Conservation (phyloP, 2,113 vertebrate genomes). For the Origma solitaria region DNA sequence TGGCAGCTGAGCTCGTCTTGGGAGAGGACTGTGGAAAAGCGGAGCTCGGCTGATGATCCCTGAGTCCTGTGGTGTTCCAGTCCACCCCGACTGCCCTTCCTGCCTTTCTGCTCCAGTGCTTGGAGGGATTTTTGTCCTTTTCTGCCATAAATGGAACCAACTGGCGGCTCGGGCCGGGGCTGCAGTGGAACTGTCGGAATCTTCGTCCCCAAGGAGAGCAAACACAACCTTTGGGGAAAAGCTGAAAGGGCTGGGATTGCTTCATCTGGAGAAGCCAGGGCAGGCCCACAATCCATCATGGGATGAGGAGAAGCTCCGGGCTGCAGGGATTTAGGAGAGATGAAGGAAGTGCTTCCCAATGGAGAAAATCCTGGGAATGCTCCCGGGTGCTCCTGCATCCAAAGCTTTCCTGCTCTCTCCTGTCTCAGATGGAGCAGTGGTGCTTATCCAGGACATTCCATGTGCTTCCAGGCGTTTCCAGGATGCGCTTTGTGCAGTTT, state of each 20-base stretch:
- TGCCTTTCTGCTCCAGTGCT: neutral
- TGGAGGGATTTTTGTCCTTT: neutral
- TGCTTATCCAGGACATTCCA: neutral
- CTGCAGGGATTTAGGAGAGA: neutral
- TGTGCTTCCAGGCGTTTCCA: rapidly evolving
- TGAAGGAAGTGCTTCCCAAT: neutral
- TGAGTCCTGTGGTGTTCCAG: neutral
- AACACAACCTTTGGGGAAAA: neutral
- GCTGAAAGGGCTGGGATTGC: neutral
- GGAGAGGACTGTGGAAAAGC: neutral
- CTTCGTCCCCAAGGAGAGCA: neutral
- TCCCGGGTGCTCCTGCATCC: rapidly evolving
- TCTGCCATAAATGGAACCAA: neutral
- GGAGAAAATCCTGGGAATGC: neutral
- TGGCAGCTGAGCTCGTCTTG: neutral
- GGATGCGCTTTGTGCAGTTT: rapidly evolving
- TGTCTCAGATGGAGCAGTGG: rapidly evolving
- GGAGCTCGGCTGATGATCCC: rapidly evolving
- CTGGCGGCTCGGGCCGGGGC: rapidly evolving
- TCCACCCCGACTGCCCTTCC: neutral
- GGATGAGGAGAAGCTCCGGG: neutral
- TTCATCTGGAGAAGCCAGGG: neutral
- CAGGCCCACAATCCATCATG: neutral
- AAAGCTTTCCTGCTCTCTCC: neutral
- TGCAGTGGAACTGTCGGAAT: neutral